Evolutionary conservation across 1,140 invertebrate genomes (phyloP), one percentile per base, ranked within the genome.

Genomic region (Lordiphosa mommai): DNA sequence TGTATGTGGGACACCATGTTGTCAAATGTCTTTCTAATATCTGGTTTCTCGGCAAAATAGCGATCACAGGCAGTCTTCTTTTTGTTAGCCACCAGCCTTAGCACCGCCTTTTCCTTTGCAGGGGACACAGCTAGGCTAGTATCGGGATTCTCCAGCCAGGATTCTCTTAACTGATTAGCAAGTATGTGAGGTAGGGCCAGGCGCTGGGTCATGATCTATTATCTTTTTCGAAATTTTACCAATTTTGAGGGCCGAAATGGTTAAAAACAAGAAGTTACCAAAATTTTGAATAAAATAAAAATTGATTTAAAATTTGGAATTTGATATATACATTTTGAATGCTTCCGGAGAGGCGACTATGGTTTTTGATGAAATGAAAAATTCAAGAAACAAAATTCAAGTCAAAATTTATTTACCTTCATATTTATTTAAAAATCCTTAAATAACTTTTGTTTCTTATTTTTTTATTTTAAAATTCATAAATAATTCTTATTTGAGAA

Each of bases 1-100:
- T 84, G 77, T 32, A 82, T 60, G 13, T 49, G 64, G 1, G 36
- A 40, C 52, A 82, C 56, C 67, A 82, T 72, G 2, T 23, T 52
- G 4, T 69, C 48, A 2, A 72, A 58, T 1, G 67, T 51, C 3
- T 53, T 29, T 2, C 30, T 41, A 0, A 64, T 36, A 16, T 82
- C 64, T 2, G 37, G 20, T 14, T 74, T 61, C 9, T 36, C 17
- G 2, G 12, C 9, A 1, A 65, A 52, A 27, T 64, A 64, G 6
- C 34, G 43, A 5, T 47, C 36, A 8, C 12, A 20, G 33, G 20
- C 32, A 1, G 23, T 43, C 2, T 27, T 36, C 13, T 16, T 43
- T 0, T 9, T 27, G 5, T 51, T 37, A 2, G 37, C 9, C 4
- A 40, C 55, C 3, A 68, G 14, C 3, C 57, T 38, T 1, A 68